Evolutionary conservation across 2,113 vertebrate genomes (phyloP), one percentile per base, ranked within the genome.

Genomic region (Ammodramus savannarum): DNA sequence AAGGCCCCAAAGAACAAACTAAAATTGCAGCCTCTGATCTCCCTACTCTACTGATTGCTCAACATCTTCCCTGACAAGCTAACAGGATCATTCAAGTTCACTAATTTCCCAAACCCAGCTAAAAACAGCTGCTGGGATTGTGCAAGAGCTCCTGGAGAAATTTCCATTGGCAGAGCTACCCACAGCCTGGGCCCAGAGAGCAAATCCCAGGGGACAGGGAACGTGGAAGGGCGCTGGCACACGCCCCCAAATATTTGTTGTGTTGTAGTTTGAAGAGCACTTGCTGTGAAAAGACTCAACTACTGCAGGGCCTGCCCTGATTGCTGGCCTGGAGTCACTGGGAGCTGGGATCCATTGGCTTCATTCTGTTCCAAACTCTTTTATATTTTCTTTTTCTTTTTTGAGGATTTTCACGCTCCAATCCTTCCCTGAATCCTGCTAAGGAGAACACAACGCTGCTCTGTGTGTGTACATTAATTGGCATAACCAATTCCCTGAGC

Each of bases 101-200:
- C 96, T 97, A 82, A 97, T 97, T 98, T 98, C 97, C 97, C 97
- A 98, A 98, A 97, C 93, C 59, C 48, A 32, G 97, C 97, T 98
- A 97, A 97, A 98, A 97, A 98, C 97, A 98, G 98, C 98, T 97
- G 97, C 97, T 90, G 69, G 57, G 97, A 94, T 98, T 98, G 95
- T 95, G 95, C 93, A 98, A 98, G 91, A 96, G 22, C 94, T 97
- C 89, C 92, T 96, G 91, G 95, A 97, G 95, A 97, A 97, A 92
- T 98, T 97, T 98, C 98, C 97, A 97, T 16, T 92, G 94, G 96
- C 96, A 97, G 95, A 96, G 85, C 85, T 57, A 85, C 89, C 96
- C 84, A 20, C 49, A 87, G 89, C 80, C 55, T 17, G 85, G 90
- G 66, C 74, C 86, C 87, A 52, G 86, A 68, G 22, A 96, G 67